These are phyloP conservation scores for Eilema caniola DNA, from an alignment of 2,888 invertebrate species.

Conservation along the genomic window DNA sequence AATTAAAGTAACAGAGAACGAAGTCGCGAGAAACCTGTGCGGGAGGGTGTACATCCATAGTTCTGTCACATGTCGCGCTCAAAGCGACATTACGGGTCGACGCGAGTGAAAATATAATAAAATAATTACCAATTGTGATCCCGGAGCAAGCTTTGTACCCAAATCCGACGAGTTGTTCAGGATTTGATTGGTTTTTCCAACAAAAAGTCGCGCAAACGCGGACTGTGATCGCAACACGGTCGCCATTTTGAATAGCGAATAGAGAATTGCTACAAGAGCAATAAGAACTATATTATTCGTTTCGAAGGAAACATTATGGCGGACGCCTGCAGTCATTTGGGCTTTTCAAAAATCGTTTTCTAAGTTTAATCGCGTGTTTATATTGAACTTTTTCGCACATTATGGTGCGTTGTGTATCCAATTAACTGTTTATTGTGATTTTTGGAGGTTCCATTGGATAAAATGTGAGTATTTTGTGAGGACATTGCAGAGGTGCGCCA, in stretches of 20 bases:
- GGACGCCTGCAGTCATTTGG: conserved; percentile 86
- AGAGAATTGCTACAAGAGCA: conserved; percentile 87
- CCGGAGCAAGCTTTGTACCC: conserved; percentile 72
- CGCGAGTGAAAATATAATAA: conserved; percentile 75
- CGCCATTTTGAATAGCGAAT: conserved; percentile 88
- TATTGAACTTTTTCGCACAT: conserved; percentile 87
- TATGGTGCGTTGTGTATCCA: conserved; percentile 84
- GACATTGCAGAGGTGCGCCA: conserved; percentile 87
- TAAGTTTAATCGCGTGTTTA: conserved; percentile 86
- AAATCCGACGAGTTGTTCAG: conserved; percentile 83
- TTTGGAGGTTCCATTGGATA: conserved; percentile 82
- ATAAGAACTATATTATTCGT: conserved; percentile 88
- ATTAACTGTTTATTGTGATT: conserved; percentile 84
- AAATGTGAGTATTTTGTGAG: conserved; percentile 85
- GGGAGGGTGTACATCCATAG: conserved; percentile 79
- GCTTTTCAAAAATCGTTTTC: conserved; percentile 88
- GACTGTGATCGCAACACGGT: conserved; percentile 84
- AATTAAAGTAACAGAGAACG: conserved; percentile 44
- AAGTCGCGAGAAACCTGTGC: conserved; percentile 68
- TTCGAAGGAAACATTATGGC: conserved; percentile 88
- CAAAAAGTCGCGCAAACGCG: conserved; percentile 84
- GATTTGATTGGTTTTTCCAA: conserved; percentile 80
- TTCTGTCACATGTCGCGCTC: conserved; percentile 86
- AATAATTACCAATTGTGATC: conserved; percentile 85
- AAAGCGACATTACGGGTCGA: conserved; percentile 77